Percentiles rank a stretch among this genome's conserved stretches.
These are phyloP conservation scores for Eufriesea mexicana DNA, from an alignment of 1,140 invertebrate genomes.

Conservation along the genomic window DNA sequence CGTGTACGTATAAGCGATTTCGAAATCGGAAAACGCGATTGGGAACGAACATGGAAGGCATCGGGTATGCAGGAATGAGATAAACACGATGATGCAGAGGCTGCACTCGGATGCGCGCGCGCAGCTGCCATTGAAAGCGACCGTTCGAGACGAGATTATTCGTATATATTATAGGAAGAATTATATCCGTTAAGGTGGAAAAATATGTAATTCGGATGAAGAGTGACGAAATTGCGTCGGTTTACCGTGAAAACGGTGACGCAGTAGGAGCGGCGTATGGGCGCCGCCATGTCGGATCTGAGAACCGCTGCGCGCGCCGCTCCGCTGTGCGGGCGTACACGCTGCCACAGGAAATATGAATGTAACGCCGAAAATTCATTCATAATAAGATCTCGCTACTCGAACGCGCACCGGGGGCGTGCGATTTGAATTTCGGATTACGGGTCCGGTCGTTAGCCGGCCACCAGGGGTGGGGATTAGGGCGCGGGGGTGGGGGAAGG, in stretches of 20 bases:
- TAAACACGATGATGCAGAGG: conserved; percentile 45
- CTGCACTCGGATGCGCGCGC: conserved; percentile 15
- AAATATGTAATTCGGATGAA: too few relatives aligned
- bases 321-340: conserved; percentile 43
- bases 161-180: conserved; percentile 36
- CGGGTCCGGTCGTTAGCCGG: neutral
- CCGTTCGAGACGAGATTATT: conserved; percentile 41
- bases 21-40: neutral
- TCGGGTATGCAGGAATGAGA: conserved; percentile 59
- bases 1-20: neutral
- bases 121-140: conserved; percentile 39
- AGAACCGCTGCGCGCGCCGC: conserved; percentile 45
- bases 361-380: conserved; percentile 75
- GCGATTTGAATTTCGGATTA: conserved; percentile 26
- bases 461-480: neutral
- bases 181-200: conserved; percentile 21
- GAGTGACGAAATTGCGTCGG: too few relatives aligned
- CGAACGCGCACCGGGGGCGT: conserved; percentile 11
- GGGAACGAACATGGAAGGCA: conserved; percentile 44
- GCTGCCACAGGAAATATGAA: conserved; percentile 65
- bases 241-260: too few relatives aligned
- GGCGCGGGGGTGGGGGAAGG: neutral
- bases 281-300: conserved; percentile 11
- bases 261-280: neutral
- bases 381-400: conserved; percentile 63